Base-by-base conservation (phyloP, 2,797 vertebrate genomes). In the Channallabes apus region DNA sequence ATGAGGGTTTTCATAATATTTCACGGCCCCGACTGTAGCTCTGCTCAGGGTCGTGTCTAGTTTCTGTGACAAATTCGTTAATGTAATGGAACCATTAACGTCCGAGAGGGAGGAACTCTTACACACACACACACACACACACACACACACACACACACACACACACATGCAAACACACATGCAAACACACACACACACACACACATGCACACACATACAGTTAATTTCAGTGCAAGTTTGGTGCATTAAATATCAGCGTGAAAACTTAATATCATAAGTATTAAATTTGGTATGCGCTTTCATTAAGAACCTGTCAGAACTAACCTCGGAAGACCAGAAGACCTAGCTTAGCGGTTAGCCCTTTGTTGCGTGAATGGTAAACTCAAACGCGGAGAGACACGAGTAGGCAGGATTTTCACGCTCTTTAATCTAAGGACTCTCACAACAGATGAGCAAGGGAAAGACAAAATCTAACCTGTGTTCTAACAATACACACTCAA, bases 61-160 rank as follows among this genome's bases (percentile, higher is more conserved):
- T 89, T 84, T 86, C 86, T 35, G 82, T 87, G 88, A 89, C 86
- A 82, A 89, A 89, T 87, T 87, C 77, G 82, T 86, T 79, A 87
- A 85, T 78, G 75, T 86, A 84, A 89, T 80, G 75, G 82, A 89
- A 82, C 86, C 82, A 84, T 87, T 88, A 87, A 38, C 3, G n/a
- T 82, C 82, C 46, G 64, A 84, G 54, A 78, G 6, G 29, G 59
- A 20, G 61, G 84, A 69, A 46, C 51, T 35, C 87, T 29, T 61
- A 80, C 17, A 38, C 20, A 22, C 79, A 62, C 51, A 32, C 46
- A 24, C n/a, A 22, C 69, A 82, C 82, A 82, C 64, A 64, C 83
- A 64, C 86, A 80, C 86, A 87, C 72, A 86, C 69, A 62, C 68
- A 61, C 79, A 64, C 79, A 78, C 58, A 78, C 85, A 82, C 85